These are phyloP conservation scores for Acipenser ruthenus DNA, from an alignment of 2,797 vertebrate species.

Conservation along the genomic window DNA sequence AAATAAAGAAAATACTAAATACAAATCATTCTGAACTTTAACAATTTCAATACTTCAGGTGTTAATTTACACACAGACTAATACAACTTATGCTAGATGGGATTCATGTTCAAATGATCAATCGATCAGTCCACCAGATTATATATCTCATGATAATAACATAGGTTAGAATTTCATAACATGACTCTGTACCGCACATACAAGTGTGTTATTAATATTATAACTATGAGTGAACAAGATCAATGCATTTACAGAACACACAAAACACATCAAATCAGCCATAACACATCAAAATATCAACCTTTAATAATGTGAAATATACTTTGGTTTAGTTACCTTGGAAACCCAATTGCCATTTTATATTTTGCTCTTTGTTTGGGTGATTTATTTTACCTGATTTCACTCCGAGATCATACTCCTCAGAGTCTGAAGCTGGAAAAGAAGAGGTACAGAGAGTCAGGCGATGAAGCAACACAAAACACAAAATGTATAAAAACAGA, in stretches of 20 bases:
- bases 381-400: slow-evolving; percentile 72
- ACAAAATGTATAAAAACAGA: neutral
- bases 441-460: slow-evolving; percentile 12
- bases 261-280: neutral
- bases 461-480: neutral
- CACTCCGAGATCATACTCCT: slow-evolving; percentile 60
- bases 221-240: neutral
- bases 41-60: too few species aligned
- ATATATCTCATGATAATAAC: too few species aligned
- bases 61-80: too few species aligned
- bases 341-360: slow-evolving; percentile 71
- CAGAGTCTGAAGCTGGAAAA: slow-evolving; percentile 61
- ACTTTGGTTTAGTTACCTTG: slow-evolving; percentile 48
- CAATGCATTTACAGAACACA: neutral
- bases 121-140: too few species aligned
- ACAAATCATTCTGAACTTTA: too few species aligned
- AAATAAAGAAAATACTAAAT: too few species aligned
- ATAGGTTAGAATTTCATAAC: too few species aligned
- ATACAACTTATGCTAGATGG: too few species aligned
- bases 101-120: too few species aligned
- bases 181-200: too few species aligned
- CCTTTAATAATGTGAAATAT: neutral
- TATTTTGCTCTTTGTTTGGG: slow-evolving; percentile 57
- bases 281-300: neutral
- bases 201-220: neutral